Evolutionary conservation across 35 echinoderm and acorn worm genomes (phyloP).

Genomic region (Acanthaster planci): DNA sequence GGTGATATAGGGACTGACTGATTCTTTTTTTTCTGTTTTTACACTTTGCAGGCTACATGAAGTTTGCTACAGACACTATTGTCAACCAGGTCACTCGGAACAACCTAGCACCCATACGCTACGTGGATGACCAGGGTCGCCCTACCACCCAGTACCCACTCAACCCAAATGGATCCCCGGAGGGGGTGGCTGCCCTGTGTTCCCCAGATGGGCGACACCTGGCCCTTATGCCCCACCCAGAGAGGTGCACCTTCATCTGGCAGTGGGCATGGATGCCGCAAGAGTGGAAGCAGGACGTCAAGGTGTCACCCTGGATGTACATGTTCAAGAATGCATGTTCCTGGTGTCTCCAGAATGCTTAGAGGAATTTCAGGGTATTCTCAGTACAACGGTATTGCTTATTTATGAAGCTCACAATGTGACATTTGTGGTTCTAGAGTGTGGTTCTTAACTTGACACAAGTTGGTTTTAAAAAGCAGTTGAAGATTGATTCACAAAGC

Average conservation of each 20-base stretch:
- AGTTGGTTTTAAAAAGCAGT: too few relatives aligned
- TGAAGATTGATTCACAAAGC: too few relatives aligned
- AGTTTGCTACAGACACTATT: slow-evolving; percentile 75
- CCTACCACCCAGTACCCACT: slow-evolving; percentile 86
- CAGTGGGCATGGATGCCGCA: slow-evolving; percentile 98
- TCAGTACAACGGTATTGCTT: too few relatives aligned
- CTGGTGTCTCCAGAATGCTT: slow-evolving; percentile 83
- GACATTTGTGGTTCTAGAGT: too few relatives aligned
- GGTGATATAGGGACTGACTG: too few relatives aligned
- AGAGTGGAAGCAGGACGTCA: slow-evolving; percentile 69
- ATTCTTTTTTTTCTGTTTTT: background rate
- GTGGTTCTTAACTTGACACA: too few relatives aligned
- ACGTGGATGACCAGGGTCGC: slow-evolving; percentile 83
- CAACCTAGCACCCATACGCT: slow-evolving; percentile 60
- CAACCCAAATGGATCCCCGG: slow-evolving; percentile 95
- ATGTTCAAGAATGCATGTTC: slow-evolving; percentile 96
- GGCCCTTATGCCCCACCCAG: slow-evolving; percentile 96
- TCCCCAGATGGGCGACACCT: slow-evolving; percentile 90
- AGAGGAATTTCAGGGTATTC: background rate
- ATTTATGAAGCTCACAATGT: too few relatives aligned
- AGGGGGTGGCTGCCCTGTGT: slow-evolving; percentile 90
- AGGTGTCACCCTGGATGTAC: slow-evolving; percentile 86
- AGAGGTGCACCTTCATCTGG: slow-evolving; percentile 81
- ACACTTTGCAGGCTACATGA: slow-evolving; percentile 68
- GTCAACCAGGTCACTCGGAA: slow-evolving; percentile 34